Percentiles rank a stretch among this genome's conserved stretches.
phyloP scores from a whole-genome alignment of 2,888 invertebrate species.

The Acronicta aceris region DNA sequence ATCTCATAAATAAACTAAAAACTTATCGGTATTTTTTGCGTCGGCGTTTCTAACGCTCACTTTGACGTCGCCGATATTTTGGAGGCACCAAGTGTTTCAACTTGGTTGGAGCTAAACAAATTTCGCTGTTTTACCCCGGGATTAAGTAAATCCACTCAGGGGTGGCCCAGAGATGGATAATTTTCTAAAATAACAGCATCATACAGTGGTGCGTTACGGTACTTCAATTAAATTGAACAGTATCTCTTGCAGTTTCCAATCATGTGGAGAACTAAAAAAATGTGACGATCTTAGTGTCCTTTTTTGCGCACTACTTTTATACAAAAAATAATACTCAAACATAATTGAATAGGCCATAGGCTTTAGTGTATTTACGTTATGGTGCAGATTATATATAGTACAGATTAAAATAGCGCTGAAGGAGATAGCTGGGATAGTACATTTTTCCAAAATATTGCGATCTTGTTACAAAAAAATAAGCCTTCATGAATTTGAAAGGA shows the following conservation, averaged over 20 bases:
- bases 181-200: constrained; percentile 59
- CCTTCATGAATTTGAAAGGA: constrained; percentile 37
- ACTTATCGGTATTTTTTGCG: constrained; percentile 47
- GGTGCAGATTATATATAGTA: too few species aligned
- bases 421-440: too few species aligned
- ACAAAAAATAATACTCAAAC: too few species aligned
- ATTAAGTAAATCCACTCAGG: constrained; percentile 47
- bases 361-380: too few species aligned
- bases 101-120: constrained; percentile 46
- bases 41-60: constrained; percentile 30
- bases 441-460: not conserved
- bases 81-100: constrained; percentile 51
- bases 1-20: constrained; percentile 46
- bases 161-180: constrained; percentile 65
- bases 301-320: too few species aligned
- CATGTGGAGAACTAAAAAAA: not conserved
- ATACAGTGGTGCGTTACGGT: constrained; percentile 51
- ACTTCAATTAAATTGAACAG: constrained; percentile 7
- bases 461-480: constrained; percentile 18
- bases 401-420: too few species aligned
- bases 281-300: not conserved
- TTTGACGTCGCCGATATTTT: constrained; percentile 49
- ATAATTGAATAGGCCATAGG: too few species aligned
- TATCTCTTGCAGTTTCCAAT: constrained; percentile 5
- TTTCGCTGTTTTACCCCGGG: constrained; percentile 47